phyloP scores from a whole-genome alignment of 2,113 vertebrate species.

The Gadus macrocephalus region DNA sequence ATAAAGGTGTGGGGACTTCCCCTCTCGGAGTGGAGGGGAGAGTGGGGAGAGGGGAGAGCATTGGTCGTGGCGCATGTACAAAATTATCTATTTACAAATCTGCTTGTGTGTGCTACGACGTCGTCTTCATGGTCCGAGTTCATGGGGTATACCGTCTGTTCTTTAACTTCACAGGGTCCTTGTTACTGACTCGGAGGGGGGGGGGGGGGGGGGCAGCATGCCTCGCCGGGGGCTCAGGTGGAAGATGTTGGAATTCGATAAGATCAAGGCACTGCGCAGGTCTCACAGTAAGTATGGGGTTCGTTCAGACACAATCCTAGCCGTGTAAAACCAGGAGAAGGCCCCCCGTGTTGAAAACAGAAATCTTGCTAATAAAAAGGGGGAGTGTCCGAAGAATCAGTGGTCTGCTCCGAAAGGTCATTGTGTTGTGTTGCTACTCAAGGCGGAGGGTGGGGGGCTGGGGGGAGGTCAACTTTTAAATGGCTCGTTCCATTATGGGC shows the following conservation, averaged over 20 bases:
- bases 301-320: background rate
- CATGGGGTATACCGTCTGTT: too few relatives aligned
- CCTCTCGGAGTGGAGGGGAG: background rate
- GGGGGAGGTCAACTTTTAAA: too few relatives aligned
- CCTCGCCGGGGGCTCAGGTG: constrained; percentile 54
- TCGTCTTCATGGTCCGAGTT: too few relatives aligned
- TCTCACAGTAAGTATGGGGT: constrained; percentile 21
- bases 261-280: constrained; percentile 89
- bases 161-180: too few relatives aligned
- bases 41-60: background rate
- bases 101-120: background rate
- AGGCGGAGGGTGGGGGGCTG: too few relatives aligned
- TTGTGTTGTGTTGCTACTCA: too few relatives aligned
- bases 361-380: background rate
- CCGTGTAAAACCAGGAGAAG: background rate
- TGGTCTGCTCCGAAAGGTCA: background rate
- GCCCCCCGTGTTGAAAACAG: background rate
- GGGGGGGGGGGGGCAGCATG: background rate
- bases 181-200: background rate
- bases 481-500: too few relatives aligned
- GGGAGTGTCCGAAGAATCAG: background rate
- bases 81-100: background rate
- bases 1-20: background rate
- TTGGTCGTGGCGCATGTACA: background rate
- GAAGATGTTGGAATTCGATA: constrained; percentile 52